Base-by-base conservation (phyloP, 2,888 invertebrate genomes). In the Myopa testacea region DNA sequence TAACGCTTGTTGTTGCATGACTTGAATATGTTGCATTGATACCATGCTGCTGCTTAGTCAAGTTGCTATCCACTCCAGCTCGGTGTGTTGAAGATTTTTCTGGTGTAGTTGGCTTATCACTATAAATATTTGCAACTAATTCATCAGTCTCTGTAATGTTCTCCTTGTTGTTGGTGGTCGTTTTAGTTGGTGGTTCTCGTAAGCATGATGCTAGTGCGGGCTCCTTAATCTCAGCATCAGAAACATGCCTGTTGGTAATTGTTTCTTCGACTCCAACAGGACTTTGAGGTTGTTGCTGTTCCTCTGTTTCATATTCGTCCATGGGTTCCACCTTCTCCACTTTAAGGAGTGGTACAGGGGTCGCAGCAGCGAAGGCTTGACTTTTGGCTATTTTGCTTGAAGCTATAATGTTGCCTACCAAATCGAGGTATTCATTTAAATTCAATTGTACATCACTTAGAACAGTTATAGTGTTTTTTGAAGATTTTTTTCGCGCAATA, bases 401-500 rank as follows among this genome's bases (percentile, higher is more conserved):
- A n/a, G 88, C 88, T 77, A 88, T 86, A 78, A 89, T 88, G 76
- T 89, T 89, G 40, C 89, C 89, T 78, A 89, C 86, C 73, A 89
- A 78, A 82, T 89, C 88, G 50, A 89, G 81, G 78, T 88, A 89
- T 83, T 89, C 88, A 75, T 87, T 88, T 80, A 88, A 84, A 81
- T 88, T 87, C n/a, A 89, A 82, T 80, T 89, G 89, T 37, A 89
- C 89, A 84, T 89, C 88, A 78, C 89, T 89, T 50, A 89, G 83
- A 50, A 90, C 89, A 5, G 88, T 89, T 37, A 90, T 85, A 2
- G 87, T 87, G 62, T 85, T 86, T 82, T 85, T 85, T 5, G 85
- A 84, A 40, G 84, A 85, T 72, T 84, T 85, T 67, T 81, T 82
- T 19, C 82, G 78, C 68, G 34, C 76, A 67, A 5, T 77, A 58